Conservation (phyloP, 2,113 vertebrate species). For the Ceyx melanurus region DNA sequence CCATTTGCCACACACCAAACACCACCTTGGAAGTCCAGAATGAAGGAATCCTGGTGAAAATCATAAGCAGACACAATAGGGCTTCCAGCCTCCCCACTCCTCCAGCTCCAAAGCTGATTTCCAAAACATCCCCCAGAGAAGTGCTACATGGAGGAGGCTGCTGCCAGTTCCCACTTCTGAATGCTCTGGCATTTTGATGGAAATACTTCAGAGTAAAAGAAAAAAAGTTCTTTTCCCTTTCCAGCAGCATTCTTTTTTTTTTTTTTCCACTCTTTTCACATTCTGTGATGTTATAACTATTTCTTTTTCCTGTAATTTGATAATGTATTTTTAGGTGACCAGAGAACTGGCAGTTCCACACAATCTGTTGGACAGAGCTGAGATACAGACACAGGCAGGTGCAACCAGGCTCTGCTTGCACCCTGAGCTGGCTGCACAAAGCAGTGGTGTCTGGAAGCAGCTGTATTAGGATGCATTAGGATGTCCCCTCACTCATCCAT, state of each 20-base stretch:
- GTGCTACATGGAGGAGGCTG: not conserved
- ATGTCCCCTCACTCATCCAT: not conserved
- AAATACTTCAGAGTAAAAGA: constrained; percentile 24
- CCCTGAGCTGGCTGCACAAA: not conserved
- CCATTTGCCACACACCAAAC: not conserved
- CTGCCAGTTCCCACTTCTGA: constrained; percentile 28
- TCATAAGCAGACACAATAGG: not conserved
- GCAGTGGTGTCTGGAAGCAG: not conserved
- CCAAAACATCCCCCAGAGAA: not conserved
- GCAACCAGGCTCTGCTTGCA: not conserved
- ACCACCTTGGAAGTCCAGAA: not conserved
- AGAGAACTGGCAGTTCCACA: constrained; percentile 59
- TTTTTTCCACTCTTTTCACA: not conserved
- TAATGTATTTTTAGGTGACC: constrained; percentile 29
- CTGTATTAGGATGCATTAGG: not conserved
- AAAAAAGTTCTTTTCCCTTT: not conserved
- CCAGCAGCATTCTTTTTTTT: not conserved
- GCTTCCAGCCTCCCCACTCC: constrained; percentile 24
- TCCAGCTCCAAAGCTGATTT: not conserved
- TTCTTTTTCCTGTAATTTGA: constrained; percentile 14
- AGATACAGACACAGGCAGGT: not conserved
- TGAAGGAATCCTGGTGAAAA: not conserved
- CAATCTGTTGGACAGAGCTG: not conserved
- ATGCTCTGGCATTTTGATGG: constrained; percentile 2
- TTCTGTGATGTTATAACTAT: not conserved